Conservation (phyloP, 2,888 invertebrate genomes). For the Mactromeris polynyma region DNA sequence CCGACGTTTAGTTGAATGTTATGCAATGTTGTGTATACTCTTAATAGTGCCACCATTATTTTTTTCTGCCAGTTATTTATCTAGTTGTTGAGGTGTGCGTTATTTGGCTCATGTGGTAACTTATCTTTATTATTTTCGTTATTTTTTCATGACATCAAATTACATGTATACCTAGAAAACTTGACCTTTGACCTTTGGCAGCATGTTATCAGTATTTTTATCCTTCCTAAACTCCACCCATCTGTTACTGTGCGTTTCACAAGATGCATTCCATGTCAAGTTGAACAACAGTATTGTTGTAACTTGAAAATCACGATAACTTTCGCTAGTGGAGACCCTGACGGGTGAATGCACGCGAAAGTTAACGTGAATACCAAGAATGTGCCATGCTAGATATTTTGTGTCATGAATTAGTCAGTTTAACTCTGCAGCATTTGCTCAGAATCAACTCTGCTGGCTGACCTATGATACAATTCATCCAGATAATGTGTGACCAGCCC, state of each 20-base stretch:
- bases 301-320: too few species aligned
- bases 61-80: constrained; percentile 33
- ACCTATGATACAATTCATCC: background rate
- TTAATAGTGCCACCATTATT: constrained; percentile 35
- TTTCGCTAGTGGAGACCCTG: too few species aligned
- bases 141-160: constrained; percentile 27
- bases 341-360: background rate
- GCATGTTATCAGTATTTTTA: constrained; percentile 34
- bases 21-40: constrained; percentile 36
- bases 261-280: background rate
- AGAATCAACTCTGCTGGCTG: background rate
- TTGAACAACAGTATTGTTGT: background rate
- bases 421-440: background rate
- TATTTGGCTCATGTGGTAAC: constrained; percentile 47
- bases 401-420: background rate
- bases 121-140: constrained; percentile 34
- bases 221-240: constrained; percentile 17
- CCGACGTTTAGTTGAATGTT: constrained; percentile 30
- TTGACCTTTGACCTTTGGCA: constrained; percentile 55
- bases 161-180: constrained; percentile 40
- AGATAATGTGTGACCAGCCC: background rate
- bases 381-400: background rate
- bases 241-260: constrained; percentile 37
- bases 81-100: constrained; percentile 50
- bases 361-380: background rate